Evolutionary conservation across 2,888 invertebrate species (phyloP), one percentile per base, ranked within the genome.

Genomic region (Cynaeus angustus): DNA sequence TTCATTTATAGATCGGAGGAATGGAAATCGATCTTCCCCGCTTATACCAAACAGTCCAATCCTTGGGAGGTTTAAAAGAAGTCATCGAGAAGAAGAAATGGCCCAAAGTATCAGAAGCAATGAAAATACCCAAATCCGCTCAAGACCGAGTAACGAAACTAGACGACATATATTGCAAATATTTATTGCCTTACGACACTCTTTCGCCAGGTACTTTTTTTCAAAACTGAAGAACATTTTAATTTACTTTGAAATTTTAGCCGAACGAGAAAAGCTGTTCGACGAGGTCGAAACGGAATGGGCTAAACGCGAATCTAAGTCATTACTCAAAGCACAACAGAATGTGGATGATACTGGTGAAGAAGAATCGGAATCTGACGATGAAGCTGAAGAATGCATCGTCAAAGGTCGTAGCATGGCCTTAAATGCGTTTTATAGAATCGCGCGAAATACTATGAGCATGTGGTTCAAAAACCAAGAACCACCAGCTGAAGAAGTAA

Each of bases 91-190:
- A 94, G 81, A 94, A 96, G 79, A 92, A 92, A 74, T 98, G 97
- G 97, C 88, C 90, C 3, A 91, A 91, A 72, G 94, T 98, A 0
- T 96, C 95, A 0, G 95, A 96, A 76, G 89, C 92, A n/a, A 92
- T 97, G 92, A 91, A 92, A 78, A 92, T 96, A 77, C 92, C 92
- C 0, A 93, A 92, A 85, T 88, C 91, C 6, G 91, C 92, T 0
- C 92, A 93, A 80, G 93, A 94, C 78, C 89, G 94, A 48, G 91
- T 92, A 1, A 91, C 92, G 1, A 94, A 94, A 81, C 85, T 98
- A 5, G 96, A 97, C 80, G 92, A 93, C 74, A 92, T 96, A 43
- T 98, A 97, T 83, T 93, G 96, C 82, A 96, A 95, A 87, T 96
- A 94, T 83, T 87, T 98, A 48, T 86, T 98, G 73, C 95, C 96